A percentile compares a stretch with the other conserved stretches of the same genome.
phyloP scores from a whole-genome alignment of 1,140 invertebrate genomes.

The Drosophila navojoa region DNA sequence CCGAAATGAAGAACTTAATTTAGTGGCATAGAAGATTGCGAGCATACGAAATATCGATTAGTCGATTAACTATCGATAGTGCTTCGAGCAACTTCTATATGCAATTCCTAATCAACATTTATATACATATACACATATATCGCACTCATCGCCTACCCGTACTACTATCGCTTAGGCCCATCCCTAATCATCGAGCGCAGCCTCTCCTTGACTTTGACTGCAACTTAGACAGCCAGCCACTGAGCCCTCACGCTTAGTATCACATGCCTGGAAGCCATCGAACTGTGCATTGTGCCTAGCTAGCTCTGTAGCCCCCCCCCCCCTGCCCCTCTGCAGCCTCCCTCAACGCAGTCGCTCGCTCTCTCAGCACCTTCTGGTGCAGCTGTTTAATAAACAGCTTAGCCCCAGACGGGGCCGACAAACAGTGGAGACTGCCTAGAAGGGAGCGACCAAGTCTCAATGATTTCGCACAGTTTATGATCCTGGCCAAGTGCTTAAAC shows the following conservation, averaged over 20 bases:
- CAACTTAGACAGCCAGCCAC: background rate
- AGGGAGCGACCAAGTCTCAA: constrained; percentile 6
- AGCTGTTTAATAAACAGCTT: constrained; percentile 59
- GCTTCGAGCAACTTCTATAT: too few species aligned
- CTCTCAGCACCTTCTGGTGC: background rate
- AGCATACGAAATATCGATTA: too few species aligned
- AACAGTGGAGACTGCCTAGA: background rate
- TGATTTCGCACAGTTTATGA: constrained; percentile 44
- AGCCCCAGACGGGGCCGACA: constrained; percentile 30
- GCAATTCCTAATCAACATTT: too few species aligned
- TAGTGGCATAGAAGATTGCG: too few species aligned
- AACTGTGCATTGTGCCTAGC: constrained; percentile 16
- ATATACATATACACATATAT: too few species aligned
- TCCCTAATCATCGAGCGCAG: background rate
- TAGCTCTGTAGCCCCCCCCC: background rate
- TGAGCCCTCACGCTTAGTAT: background rate
- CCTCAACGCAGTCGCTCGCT: background rate
- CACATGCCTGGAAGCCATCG: constrained; percentile 10
- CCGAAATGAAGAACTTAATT: too few species aligned
- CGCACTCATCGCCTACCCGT: background rate
- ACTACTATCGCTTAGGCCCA: background rate
- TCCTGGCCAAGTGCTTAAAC: constrained; percentile 3
- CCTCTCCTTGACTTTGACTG: background rate
- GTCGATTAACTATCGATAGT: too few species aligned
- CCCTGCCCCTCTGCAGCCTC: background rate